Conservation (phyloP, 2,888 invertebrate genomes). For the Clepsis dumicolana region DNA sequence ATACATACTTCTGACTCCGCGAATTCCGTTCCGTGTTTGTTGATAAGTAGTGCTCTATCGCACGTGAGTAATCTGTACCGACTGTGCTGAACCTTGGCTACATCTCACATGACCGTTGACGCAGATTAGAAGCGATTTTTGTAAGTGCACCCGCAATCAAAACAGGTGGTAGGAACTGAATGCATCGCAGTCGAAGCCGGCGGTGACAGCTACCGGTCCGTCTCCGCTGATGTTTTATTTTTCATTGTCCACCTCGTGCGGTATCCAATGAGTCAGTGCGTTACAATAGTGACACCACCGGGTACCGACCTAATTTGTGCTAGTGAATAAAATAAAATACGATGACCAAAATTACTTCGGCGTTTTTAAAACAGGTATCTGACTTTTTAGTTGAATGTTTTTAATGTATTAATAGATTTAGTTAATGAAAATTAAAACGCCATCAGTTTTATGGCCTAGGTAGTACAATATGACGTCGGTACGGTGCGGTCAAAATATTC, state of each 20-base stretch:
- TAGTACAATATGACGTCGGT: no score
- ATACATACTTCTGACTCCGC: neutral
- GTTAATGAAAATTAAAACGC: no score
- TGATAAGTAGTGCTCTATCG: slow-evolving; percentile 10
- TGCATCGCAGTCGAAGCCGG: slow-evolving; percentile 56
- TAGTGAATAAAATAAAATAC: slow-evolving; percentile 29
- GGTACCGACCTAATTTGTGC: slow-evolving; percentile 23
- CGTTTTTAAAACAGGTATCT: slow-evolving; percentile 72
- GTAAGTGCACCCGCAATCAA: slow-evolving; percentile 33
- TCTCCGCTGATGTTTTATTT: slow-evolving; percentile 9
- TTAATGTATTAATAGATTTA: no score
- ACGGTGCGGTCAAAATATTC: no score
- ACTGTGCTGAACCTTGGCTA: slow-evolving; percentile 13
- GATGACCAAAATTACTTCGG: slow-evolving; percentile 65
- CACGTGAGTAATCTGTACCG: slow-evolving; percentile 22
- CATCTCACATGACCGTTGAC: slow-evolving; percentile 39
- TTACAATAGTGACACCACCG: slow-evolving; percentile 20
- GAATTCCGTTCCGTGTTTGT: neutral
- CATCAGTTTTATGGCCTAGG: no score
- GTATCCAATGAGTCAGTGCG: slow-evolving; percentile 18
- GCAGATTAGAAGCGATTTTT: slow-evolving; percentile 25
- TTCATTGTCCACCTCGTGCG: neutral
- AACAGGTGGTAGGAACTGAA: slow-evolving; percentile 23
- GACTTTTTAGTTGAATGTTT: neutral
- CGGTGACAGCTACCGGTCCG: slow-evolving; percentile 54